Conservation (phyloP, 2,797 vertebrate genomes). For the Enteromius anoplus region DNA sequence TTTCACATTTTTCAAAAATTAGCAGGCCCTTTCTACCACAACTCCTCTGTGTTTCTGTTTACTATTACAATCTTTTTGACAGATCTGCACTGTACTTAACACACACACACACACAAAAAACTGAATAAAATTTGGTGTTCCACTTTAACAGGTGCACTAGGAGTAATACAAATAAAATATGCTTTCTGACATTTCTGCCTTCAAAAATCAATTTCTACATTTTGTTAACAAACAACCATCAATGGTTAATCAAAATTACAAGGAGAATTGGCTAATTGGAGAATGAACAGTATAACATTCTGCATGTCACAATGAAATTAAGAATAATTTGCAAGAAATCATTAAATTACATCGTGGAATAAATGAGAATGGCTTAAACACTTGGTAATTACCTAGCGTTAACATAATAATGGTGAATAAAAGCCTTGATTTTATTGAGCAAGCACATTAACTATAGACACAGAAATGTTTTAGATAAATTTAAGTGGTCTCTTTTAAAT, state of each 20-base stretch:
- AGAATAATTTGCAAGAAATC: slow-evolving; percentile 7
- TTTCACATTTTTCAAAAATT: background rate
- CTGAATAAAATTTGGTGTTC: background rate
- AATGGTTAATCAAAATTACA: slow-evolving; percentile 6
- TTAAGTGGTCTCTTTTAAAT: background rate
- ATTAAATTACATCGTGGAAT: slow-evolving; percentile 12
- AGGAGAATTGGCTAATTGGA: slow-evolving; percentile 1
- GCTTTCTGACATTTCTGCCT: background rate
- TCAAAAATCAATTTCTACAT: background rate
- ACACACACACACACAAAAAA: no score
- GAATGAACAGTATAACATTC: background rate
- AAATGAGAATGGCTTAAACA: slow-evolving; percentile 23
- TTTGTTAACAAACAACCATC: background rate
- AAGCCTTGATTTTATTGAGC: slow-evolving; percentile 2
- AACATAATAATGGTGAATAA: slow-evolving; percentile 25
- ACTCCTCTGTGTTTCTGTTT: background rate
- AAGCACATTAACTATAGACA: background rate
- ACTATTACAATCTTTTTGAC: background rate
- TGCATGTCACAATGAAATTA: slow-evolving; percentile 15
- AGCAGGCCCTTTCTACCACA: background rate
- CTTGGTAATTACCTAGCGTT: slow-evolving; percentile 26
- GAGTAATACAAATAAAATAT: background rate
- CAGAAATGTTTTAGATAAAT: background rate
- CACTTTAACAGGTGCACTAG: background rate
- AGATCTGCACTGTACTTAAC: background rate